These are phyloP conservation scores for Dione juno DNA, from an alignment of 2,888 invertebrate genomes.

Conservation along the genomic window DNA sequence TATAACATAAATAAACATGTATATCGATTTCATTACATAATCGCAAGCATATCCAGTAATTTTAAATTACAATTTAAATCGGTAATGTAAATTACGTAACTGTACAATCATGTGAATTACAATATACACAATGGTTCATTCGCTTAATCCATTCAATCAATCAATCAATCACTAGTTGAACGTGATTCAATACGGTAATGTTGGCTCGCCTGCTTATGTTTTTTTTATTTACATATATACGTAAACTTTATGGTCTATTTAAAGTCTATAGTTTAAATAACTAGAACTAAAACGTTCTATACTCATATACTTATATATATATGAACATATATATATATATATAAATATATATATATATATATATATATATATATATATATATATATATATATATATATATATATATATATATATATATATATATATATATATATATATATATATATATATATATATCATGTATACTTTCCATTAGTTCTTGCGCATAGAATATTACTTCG, in stretches of 20 bases:
- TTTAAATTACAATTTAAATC: conserved; percentile 32
- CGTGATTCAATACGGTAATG: conserved; percentile 37
- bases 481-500: too few relatives aligned
- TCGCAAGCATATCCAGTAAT: background rate
- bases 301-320: too few relatives aligned
- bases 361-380: too few relatives aligned
- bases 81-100: conserved; percentile 35
- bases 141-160: conserved; percentile 45
- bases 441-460: too few relatives aligned
- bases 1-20: background rate
- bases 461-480: too few relatives aligned
- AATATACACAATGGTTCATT: conserved; percentile 45
- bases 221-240: conserved; percentile 4
- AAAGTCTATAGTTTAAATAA: background rate
- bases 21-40: background rate
- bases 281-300: background rate
- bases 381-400: too few relatives aligned
- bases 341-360: too few relatives aligned
- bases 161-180: conserved; percentile 47
- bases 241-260: background rate
- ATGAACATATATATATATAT: too few relatives aligned
- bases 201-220: conserved; percentile 24
- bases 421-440: too few relatives aligned
- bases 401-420: too few relatives aligned
- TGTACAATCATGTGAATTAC: conserved; percentile 36